phyloP scores from a whole-genome alignment of 2,888 invertebrate genomes.

The Ptychoptera albimana region DNA sequence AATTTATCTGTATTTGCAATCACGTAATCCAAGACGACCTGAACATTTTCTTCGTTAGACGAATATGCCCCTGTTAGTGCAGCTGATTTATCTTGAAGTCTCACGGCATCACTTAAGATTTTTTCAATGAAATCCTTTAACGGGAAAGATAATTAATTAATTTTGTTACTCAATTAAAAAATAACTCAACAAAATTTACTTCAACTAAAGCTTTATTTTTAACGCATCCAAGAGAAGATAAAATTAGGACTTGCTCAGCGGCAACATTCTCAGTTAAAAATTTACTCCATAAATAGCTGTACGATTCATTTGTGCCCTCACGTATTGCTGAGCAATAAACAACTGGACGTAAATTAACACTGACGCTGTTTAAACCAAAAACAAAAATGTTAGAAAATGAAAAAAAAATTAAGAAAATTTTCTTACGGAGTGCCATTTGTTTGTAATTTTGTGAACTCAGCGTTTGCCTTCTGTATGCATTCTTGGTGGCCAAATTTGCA shows the following conservation, averaged over 20 bases:
- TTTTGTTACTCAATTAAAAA: not conserved
- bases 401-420: not conserved
- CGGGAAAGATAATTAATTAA: not conserved
- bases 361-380: conserved; percentile 29
- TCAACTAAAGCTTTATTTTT: conserved; percentile 35
- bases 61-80: conserved; percentile 32
- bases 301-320: conserved; percentile 43
- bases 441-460: conserved; percentile 23
- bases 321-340: conserved; percentile 64
- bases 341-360: conserved; percentile 46
- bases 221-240: conserved; percentile 53
- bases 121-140: conserved; percentile 30
- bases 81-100: conserved; percentile 24
- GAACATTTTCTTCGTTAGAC: conserved; percentile 36
- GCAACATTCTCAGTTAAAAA: conserved; percentile 43
- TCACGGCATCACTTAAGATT: conserved; percentile 28
- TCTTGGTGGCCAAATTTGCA: conserved; percentile 43
- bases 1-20: conserved; percentile 15
- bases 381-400: not conserved
- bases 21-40: conserved; percentile 37
- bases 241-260: conserved; percentile 48
- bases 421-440: not conserved
- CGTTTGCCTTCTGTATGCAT: conserved; percentile 36
- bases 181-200: conserved; percentile 20
- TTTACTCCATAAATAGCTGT: conserved; percentile 45